These are phyloP conservation scores for Corythornis vintsioides DNA, from an alignment of 2,113 vertebrate genomes.

Conservation along the genomic window DNA sequence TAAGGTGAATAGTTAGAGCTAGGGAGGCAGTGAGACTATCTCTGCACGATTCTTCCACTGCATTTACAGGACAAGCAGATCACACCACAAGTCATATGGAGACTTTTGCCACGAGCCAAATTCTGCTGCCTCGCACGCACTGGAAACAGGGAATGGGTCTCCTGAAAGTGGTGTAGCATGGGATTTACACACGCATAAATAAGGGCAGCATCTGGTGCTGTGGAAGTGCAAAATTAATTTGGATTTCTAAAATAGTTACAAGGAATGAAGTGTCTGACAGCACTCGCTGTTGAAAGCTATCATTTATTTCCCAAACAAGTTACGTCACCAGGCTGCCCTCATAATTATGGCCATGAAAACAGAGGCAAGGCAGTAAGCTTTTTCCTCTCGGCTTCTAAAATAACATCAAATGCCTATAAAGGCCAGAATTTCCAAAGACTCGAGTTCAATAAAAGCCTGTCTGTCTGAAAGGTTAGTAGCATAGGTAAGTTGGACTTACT, in stretches of 20 bases:
- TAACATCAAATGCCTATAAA: constrained; percentile 35
- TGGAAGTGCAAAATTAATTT: background rate
- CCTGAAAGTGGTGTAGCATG: background rate
- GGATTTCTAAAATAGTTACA: constrained; percentile 51
- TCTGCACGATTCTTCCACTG: background rate
- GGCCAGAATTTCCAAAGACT: constrained; percentile 45
- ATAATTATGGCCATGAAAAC: constrained; percentile 52
- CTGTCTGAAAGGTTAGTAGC: background rate
- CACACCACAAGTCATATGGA: background rate
- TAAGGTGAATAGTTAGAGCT: background rate
- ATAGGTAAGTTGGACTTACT: background rate
- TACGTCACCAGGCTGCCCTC: constrained; percentile 47
- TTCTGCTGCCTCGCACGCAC: background rate
- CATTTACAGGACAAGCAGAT: background rate
- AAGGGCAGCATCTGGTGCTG: constrained; percentile 21
- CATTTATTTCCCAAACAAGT: constrained; percentile 55
- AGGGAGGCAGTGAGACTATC: background rate
- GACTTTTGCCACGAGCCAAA: rapidly evolving
- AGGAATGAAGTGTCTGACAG: constrained; percentile 5
- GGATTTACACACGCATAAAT: background rate
- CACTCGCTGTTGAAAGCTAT: constrained; percentile 27
- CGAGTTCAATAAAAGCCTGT: constrained; percentile 17
- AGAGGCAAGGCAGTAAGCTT: constrained; percentile 49
- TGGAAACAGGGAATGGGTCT: background rate
- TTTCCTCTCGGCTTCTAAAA: constrained; percentile 57